Base-by-base conservation (phyloP, 2,888 invertebrate species). In the Thereva nobilitata region DNA sequence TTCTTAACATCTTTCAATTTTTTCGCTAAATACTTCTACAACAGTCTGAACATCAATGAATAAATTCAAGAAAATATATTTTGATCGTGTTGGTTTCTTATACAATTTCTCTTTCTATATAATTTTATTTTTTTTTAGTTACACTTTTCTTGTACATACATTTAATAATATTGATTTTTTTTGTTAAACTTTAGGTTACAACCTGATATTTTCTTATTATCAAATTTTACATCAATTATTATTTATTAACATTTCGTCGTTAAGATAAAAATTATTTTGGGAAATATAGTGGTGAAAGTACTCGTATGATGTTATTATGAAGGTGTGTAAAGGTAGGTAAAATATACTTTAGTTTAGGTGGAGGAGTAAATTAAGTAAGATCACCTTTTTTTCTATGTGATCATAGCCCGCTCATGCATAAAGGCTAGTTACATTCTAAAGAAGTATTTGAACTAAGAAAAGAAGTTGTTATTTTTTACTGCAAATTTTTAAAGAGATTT, bases 61-160 rank as follows among this genome's bases (percentile, higher is more conserved):
- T 57, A 57, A 57, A 35, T 45, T 57, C 57, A 55, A 44, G 57
- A 57, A 57, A 57, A 57, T 57, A 57, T 57, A 57, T 57, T 45
- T 55, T 41, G 37, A 7, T 56, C n/a, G 7, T 45, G n/a, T 23
- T n/a, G n/a, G n/a, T n/a, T n/a, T 57, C 10, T 57, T 44, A 44
- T 57, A 23, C 23, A 23, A 23, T 57, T 10, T 49, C 9, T 34
- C 44, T 45, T n/a, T 57, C 44, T 55, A 55, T 41, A 55, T 57
- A 35, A 34, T 9, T 57, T 57, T 40, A 35, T 12, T 12, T 57
- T 45, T 45, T 57, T 57, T 37, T 57, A 57, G 44, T 44, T 57
- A 44, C 35, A 45, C 57, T 12, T 41, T 57, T 45, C 57, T 57
- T 57, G 42, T 57, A 57, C 57, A 57, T 57, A 44, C 35, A 45